These are phyloP conservation scores for Hyles vespertilio DNA, from an alignment of 1,140 invertebrate species.

Conservation along the genomic window DNA sequence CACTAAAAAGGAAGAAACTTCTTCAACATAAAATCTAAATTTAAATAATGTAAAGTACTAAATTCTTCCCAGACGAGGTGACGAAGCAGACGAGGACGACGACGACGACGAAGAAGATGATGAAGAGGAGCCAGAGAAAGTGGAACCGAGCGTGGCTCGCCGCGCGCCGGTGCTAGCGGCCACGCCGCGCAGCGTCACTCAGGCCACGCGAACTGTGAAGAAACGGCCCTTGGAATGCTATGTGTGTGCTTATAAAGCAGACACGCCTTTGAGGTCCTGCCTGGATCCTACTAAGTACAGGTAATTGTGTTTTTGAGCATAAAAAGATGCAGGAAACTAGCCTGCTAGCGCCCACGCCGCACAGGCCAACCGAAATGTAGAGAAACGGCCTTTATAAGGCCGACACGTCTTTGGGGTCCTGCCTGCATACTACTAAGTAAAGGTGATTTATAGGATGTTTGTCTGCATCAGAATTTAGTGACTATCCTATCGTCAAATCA, in stretches of 20 bases:
- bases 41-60: no score
- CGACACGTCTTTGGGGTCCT: no score
- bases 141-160: constrained; percentile 23
- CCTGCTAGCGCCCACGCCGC: no score
- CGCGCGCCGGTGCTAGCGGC: constrained; percentile 31
- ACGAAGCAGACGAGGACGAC: constrained; percentile 41
- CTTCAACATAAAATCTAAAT: no score
- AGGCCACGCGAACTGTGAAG: constrained; percentile 36
- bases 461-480: no score
- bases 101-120: constrained; percentile 44
- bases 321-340: no score
- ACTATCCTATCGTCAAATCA: no score
- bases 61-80: constrained; percentile 22
- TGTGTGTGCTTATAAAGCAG: constrained; percentile 53
- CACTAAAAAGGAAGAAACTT: no score
- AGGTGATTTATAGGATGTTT: no score
- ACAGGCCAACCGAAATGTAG: no score
- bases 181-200: constrained; percentile 28
- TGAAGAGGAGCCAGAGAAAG: constrained; percentile 30
- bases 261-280: constrained; percentile 48
- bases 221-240: constrained; percentile 55
- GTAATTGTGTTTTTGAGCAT: constrained; percentile 16
- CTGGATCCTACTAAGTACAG: constrained; percentile 60
- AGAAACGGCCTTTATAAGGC: no score
- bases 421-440: no score